These are phyloP conservation scores for Onychorhynchus coronatus DNA, from an alignment of 2,113 vertebrate species.

Conservation along the genomic window DNA sequence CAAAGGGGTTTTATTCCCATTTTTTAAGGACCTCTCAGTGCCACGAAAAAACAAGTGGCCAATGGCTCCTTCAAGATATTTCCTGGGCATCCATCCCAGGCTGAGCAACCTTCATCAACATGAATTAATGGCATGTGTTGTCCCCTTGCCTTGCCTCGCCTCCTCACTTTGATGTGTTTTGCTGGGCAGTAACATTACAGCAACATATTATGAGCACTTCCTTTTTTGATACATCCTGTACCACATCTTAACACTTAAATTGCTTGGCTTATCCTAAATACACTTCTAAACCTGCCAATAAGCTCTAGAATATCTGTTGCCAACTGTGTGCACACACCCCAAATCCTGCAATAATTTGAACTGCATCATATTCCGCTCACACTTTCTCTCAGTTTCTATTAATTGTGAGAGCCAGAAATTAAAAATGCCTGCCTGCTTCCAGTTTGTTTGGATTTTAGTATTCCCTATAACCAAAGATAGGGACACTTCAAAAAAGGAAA, in stretches of 20 bases:
- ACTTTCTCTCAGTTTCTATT: neutral
- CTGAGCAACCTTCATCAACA: neutral
- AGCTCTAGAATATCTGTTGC: neutral
- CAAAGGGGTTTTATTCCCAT: neutral
- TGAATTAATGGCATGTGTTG: neutral
- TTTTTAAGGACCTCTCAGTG: neutral
- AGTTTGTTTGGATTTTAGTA: slow-evolving; percentile 42
- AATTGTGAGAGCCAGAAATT: neutral
- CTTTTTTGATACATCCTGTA: neutral
- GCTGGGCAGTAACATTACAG: neutral
- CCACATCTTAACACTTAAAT: neutral
- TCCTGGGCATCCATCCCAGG: neutral
- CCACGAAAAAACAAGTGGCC: neutral
- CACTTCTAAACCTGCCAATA: neutral
- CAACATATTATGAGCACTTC: neutral
- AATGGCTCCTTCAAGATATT: neutral
- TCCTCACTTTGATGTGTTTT: neutral
- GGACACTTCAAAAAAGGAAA: slow-evolving; percentile 35
- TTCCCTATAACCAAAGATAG: slow-evolving; percentile 44
- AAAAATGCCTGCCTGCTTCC: slow-evolving; percentile 1
- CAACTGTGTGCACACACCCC: neutral
- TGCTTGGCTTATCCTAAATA: neutral
- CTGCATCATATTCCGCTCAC: neutral
- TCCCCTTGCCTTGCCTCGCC: no score
- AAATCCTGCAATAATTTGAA: neutral